Base-by-base conservation (phyloP, 2,113 vertebrate species). In the Aegotheles bennettii region DNA sequence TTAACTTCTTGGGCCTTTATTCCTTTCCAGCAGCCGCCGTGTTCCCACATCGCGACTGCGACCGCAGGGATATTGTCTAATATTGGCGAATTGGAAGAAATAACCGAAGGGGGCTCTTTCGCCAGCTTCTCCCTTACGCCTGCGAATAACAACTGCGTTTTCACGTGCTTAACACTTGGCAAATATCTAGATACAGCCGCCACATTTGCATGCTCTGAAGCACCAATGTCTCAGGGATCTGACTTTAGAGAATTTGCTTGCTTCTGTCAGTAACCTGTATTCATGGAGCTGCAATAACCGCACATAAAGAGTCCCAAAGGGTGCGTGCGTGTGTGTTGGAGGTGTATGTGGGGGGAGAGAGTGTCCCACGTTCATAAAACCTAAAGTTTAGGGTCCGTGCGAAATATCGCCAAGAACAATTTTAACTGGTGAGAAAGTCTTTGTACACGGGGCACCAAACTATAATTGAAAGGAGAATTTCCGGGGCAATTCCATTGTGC, bases 401-500 rank as follows among this genome's bases (percentile, higher is more conserved):
- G 92, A 97, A 96, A 95, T 92, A 56, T 94, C 84, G 48, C 64
- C 94, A 80, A 94, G 87, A 96, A 91, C 95, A 78, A 93, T 97
- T 93, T 96, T 94, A 96, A 96, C 57, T 96, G 96, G 97, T 97
- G 97, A 95, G 96, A 97, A 98, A 94, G 65, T 93, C 97, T 98
- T 98, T 98, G 97, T 98, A 98, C 96, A 96, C 81, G 60, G 95
- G 96, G 95, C 97, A 98, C 89, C 97, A 96, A 98, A 98, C 97
- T 94, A 98, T 98, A 97, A 98, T 98, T 98, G 97, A 97, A 96
- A 97, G 97, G 97, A 98, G 97, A 98, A 97, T 98, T 98, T 98
- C 98, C 98, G 98, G 98, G 96, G 98, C 97, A 98, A 98, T 98
- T 97, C 97, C 97, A 98, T 98, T 98, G 98, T 98, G 96, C 96